Base-by-base conservation (phyloP, 1,140 invertebrate species). In the Formica selysi region DNA sequence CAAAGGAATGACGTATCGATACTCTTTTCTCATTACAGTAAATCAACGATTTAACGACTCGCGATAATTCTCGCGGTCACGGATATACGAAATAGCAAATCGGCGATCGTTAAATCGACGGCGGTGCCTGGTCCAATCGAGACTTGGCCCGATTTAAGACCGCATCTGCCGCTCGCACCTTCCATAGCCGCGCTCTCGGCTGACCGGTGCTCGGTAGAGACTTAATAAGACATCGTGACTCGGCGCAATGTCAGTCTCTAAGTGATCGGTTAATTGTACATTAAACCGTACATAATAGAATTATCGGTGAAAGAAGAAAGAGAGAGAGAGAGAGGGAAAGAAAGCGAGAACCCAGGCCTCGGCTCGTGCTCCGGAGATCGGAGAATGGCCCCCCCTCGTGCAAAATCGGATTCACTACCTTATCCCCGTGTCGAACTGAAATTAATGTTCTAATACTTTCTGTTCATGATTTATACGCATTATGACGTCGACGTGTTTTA, bases 181-280 rank as follows among this genome's bases (percentile, higher is more conserved):
- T 80, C 74, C 88, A 85, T 87, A 90, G 79, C 84, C 90, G 88
- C 76, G 88, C 74, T 87, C 86, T 64, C 74, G 86, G 44, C 79
- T 71, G 67, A 59, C 64, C 85, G 80, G 70, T 80, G 44, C 62
- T 32, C 78, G 79, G 89, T 88, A 85, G 90, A 92, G 91, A 88
- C 93, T 95, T 95, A 95, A 95, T 95, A 95, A 95, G 94, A 95
- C 94, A 93, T 95, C 94, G 93, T 95, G 94, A 95, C 93, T 95
- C 92, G 91, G 92, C 94, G 92, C 92, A 93, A 93, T 91, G 94
- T 95, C 94, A 94, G 90, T 81, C 85, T 92, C 91, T 95, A 95
- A 95, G 93, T 95, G 94, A 95, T 95, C 94, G 92, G 92, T 94
- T 95, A 95, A 95, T 95, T 95, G 94, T 95, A 94, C 94, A 95